A percentile compares a stretch with the other conserved stretches of the same genome.
Evolutionary conservation across 2,113 vertebrate genomes (phyloP).

Genomic region (Isurus oxyrinchus): DNA sequence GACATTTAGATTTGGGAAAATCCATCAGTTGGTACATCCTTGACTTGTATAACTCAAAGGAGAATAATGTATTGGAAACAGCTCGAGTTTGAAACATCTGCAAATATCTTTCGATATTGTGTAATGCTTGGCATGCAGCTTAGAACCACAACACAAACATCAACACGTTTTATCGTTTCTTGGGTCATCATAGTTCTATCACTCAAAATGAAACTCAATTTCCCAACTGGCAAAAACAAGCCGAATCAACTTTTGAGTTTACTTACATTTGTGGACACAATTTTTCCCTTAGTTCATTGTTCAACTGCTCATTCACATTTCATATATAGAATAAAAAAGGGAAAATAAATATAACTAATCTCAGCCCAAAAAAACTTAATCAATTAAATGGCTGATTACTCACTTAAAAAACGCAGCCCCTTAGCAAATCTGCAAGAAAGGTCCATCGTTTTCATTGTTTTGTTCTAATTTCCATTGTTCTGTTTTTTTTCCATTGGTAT

Average conservation of each 20-base stretch:
- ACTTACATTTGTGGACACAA: not conserved
- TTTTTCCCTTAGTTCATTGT: too few species aligned
- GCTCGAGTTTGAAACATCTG: constrained; percentile 49
- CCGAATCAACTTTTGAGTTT: constrained; percentile 9
- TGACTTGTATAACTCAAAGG: not conserved
- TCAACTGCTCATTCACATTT: not conserved
- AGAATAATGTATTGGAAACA: constrained; percentile 7
- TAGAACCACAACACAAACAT: constrained; percentile 41
- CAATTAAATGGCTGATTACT: not conserved
- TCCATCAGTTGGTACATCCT: not conserved
- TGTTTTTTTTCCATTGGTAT: not conserved
- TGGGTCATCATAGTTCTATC: constrained; percentile 8
- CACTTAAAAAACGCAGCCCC: not conserved
- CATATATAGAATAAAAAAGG: not conserved
- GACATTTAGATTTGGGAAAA: not conserved
- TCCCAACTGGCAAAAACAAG: constrained; percentile 12
- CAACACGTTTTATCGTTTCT: constrained; percentile 19
- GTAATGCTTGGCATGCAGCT: constrained; percentile 48
- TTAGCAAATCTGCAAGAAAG: not conserved
- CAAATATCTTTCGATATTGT: constrained; percentile 50
- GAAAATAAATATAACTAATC: not conserved
- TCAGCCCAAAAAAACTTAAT: not conserved
- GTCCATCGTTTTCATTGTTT: not conserved
- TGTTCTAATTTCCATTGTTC: not conserved
- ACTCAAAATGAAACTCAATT: constrained; percentile 11